A percentile compares a stretch with the other conserved stretches of the same genome.
Evolutionary conservation across 2,113 vertebrate genomes (phyloP).

Genomic region (Menura novaehollandiae): DNA sequence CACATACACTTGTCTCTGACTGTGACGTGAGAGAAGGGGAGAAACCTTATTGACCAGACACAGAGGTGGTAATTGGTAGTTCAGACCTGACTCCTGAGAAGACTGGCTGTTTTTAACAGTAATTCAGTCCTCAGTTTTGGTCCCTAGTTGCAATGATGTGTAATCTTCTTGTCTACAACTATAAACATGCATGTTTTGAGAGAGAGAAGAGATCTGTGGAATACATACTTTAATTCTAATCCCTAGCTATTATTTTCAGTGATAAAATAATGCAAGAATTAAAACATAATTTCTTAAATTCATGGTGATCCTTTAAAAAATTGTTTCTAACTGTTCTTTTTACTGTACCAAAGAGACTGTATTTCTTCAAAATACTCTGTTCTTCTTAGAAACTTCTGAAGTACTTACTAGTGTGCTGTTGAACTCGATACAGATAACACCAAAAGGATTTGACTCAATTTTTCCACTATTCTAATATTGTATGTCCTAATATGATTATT

Average conservation of each 20-base stretch:
- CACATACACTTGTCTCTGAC: accelerated
- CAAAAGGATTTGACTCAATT: not conserved
- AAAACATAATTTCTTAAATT: not conserved
- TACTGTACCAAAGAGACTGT: not conserved
- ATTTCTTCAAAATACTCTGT: not conserved
- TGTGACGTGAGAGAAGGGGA: not conserved
- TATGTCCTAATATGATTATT: not conserved
- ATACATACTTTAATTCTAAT: not conserved
- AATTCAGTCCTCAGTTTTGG: not conserved
- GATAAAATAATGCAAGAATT: not conserved
- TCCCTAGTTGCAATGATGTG: not conserved
- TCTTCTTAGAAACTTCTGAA: not conserved
- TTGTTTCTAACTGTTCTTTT: not conserved
- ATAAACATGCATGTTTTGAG: not conserved
- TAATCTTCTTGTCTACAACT: not conserved
- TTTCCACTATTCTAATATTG: not conserved
- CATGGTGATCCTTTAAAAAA: not conserved
- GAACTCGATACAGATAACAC: not conserved
- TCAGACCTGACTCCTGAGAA: not conserved
- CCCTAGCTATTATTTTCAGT: not conserved
- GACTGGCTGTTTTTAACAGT: not conserved
- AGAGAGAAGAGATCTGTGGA: not conserved
- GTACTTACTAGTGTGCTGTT: not conserved
- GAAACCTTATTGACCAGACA: not conserved
- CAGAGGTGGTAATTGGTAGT: not conserved